phyloP scores from a whole-genome alignment of 1,140 invertebrate genomes.

The Stegodyphus mimosarum region DNA sequence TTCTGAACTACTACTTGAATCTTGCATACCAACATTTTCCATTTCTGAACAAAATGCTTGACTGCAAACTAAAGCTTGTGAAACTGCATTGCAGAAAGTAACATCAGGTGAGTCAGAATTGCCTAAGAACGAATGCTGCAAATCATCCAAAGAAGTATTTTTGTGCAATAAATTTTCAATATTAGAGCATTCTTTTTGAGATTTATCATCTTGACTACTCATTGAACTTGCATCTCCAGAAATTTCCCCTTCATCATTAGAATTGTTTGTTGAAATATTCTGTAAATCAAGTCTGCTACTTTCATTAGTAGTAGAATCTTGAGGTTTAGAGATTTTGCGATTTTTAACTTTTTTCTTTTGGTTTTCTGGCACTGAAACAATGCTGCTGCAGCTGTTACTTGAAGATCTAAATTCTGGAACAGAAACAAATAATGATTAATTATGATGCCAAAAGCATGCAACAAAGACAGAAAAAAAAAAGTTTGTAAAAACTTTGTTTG shows the following conservation, averaged over 20 bases:
- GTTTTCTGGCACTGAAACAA: conserved; percentile 25
- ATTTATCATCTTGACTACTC: not conserved
- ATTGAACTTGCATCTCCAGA: not conserved
- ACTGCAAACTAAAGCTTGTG: not conserved
- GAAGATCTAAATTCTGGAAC: conserved; percentile 31
- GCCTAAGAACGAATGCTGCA: not conserved
- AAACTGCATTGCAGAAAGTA: not conserved
- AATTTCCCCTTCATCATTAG: not conserved
- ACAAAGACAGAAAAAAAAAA: too few species aligned
- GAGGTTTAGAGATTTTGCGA: conserved; percentile 4
- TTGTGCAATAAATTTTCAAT: not conserved
- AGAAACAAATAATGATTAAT: not conserved
- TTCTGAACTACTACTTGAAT: conserved; percentile 43
- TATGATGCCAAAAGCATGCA: too few species aligned
- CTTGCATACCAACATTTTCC: not conserved
- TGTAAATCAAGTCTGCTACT: not conserved
- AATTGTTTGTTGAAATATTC: not conserved
- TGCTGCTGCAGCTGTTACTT: conserved; percentile 12
- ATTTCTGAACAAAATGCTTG: conserved; percentile 1
- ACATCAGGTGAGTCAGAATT: not conserved
- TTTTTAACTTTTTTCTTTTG: conserved; percentile 50
- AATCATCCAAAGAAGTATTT: not conserved
- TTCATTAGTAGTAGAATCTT: conserved; percentile 8
- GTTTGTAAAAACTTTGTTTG: too few species aligned
- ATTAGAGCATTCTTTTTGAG: not conserved